These are phyloP conservation scores for Listrodromus nycthemerus DNA, from an alignment of 2,888 invertebrate genomes.

Conservation along the genomic window DNA sequence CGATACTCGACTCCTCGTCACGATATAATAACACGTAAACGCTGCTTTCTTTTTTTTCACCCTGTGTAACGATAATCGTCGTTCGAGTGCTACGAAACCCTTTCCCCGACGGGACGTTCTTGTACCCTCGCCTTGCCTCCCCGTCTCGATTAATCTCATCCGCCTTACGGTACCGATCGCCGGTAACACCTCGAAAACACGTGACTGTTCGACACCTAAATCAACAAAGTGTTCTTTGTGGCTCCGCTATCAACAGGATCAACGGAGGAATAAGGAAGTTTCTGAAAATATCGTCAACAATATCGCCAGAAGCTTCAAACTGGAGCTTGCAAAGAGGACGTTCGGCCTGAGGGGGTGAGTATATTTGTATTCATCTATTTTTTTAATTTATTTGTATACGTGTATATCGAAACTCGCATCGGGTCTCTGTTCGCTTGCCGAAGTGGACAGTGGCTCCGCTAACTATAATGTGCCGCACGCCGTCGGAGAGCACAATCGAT, in stretches of 20 bases:
- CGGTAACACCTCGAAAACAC: background rate
- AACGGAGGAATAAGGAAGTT: conserved; percentile 2
- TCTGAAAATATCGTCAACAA: conserved; percentile 35
- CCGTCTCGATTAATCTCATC: background rate
- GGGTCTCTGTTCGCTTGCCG: background rate
- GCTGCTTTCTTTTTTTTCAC: background rate
- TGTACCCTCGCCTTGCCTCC: background rate
- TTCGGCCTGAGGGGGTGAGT: conserved; percentile 80
- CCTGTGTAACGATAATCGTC: conserved; percentile 3
- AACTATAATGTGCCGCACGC: background rate
- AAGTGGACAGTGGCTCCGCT: background rate
- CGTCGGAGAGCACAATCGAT: conserved; percentile 2
- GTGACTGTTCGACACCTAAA: background rate
- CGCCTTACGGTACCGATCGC: background rate
- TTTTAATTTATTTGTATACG: too few relatives aligned
- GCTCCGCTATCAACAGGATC: background rate
- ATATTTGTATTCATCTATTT: conserved; percentile 14
- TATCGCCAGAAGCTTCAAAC: conserved; percentile 76
- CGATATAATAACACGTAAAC: background rate
- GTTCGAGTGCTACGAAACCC: conserved; percentile 6
- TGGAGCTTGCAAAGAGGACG: conserved; percentile 81
- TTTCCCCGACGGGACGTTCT: background rate
- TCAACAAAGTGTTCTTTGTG: background rate
- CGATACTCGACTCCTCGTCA: conserved; percentile 44
- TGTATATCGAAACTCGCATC: too few relatives aligned